A percentile compares a stretch with the other conserved stretches of the same genome.
phyloP scores from a whole-genome alignment of 2,888 invertebrate species.

The Unio delphinus region DNA sequence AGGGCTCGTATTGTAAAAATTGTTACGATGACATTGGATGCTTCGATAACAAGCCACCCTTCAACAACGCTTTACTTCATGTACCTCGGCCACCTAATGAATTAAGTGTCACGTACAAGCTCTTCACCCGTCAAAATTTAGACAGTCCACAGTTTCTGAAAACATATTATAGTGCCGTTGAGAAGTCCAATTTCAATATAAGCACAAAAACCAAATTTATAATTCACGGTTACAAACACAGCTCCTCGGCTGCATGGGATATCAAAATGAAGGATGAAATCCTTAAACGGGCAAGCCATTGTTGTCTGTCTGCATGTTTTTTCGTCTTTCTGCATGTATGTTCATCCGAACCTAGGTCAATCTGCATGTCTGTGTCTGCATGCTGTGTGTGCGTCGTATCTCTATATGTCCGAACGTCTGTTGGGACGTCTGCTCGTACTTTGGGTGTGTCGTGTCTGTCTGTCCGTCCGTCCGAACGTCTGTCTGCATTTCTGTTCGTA shows the following conservation, averaged over 20 bases:
- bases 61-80: constrained; percentile 19
- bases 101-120: constrained; percentile 84
- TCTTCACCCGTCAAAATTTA: constrained; percentile 73
- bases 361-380: too few species aligned
- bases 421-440: too few species aligned
- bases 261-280: constrained; percentile 33
- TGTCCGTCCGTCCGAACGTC: too few species aligned
- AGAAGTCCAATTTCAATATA: constrained; percentile 20
- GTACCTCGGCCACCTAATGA: constrained; percentile 35
- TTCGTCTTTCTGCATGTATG: too few species aligned
- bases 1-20: too few species aligned
- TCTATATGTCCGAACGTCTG: too few species aligned
- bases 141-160: constrained; percentile 10
- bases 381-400: too few species aligned
- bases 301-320: too few species aligned
- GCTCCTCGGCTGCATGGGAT: constrained; percentile 31
- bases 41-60: constrained; percentile 24
- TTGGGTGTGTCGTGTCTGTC: too few species aligned
- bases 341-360: too few species aligned
- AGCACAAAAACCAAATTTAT: constrained; percentile 36
- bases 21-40: constrained; percentile 18
- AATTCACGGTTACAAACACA: constrained; percentile 51
- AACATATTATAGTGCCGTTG: constrained; percentile 1
- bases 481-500: too few species aligned
- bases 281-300: constrained; percentile 24